phyloP scores from a whole-genome alignment of 1,140 invertebrate genomes.

The Tetramorium parvispinum region DNA sequence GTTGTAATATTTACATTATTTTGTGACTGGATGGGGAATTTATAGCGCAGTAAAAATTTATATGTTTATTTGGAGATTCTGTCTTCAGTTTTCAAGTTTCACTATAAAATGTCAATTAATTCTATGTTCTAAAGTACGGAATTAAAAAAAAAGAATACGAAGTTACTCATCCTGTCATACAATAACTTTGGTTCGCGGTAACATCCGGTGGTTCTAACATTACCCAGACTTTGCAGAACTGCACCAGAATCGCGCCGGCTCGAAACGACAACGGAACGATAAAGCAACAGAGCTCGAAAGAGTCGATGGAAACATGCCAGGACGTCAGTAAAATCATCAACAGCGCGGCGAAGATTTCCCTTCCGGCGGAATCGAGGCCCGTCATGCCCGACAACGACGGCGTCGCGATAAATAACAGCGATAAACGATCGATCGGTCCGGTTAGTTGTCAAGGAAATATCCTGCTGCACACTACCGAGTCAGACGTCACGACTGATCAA shows the following conservation, averaged over 20 bases:
- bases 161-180: background rate
- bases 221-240: constrained; percentile 5
- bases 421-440: constrained; percentile 24
- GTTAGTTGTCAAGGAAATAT: background rate
- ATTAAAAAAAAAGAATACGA: background rate
- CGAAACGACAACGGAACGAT: constrained; percentile 15
- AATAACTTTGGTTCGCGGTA: background rate
- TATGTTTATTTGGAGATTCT: constrained; percentile 33
- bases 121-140: background rate
- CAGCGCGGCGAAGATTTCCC: background rate
- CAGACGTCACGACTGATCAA: constrained; percentile 18
- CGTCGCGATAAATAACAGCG: constrained; percentile 27
- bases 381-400: background rate
- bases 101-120: constrained; percentile 1
- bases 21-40: background rate
- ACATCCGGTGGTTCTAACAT: constrained; percentile 17
- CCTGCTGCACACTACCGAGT: background rate
- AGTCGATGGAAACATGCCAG: constrained; percentile 63
- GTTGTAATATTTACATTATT: background rate
- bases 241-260: background rate
- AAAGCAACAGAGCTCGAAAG: constrained; percentile 25
- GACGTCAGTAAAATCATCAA: constrained; percentile 27
- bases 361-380: background rate
- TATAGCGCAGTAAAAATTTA: background rate
- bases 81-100: background rate